Percentiles rank a stretch among this genome's conserved stretches.
Conservation (phyloP, 2,888 invertebrate species). For the Mechanitis mazaeus region DNA sequence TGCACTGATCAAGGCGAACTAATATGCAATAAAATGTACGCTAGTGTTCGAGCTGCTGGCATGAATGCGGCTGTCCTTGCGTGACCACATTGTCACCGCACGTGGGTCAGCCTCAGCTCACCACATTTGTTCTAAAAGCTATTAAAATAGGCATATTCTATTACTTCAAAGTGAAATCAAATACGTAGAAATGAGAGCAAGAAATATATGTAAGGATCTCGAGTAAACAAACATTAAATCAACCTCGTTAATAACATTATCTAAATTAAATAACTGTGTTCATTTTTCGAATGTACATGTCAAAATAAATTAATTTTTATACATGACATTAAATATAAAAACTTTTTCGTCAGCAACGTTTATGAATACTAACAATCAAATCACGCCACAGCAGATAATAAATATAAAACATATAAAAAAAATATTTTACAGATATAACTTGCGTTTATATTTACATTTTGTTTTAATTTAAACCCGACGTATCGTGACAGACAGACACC, state of each 20-base stretch:
- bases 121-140: background rate
- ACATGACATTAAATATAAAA: too few relatives aligned
- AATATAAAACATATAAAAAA: too few relatives aligned
- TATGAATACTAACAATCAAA: too few relatives aligned
- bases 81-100: slow-evolving; percentile 43
- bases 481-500: too few relatives aligned
- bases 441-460: too few relatives aligned
- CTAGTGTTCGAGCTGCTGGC: slow-evolving; percentile 27
- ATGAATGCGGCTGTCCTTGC: slow-evolving; percentile 67
- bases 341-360: too few relatives aligned
- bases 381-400: too few relatives aligned
- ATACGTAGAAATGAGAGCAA: background rate
- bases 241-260: slow-evolving; percentile 12
- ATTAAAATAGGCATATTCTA: background rate
- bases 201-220: background rate
- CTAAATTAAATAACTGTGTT: slow-evolving; percentile 15
- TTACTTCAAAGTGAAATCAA: background rate
- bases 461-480: too few relatives aligned
- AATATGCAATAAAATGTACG: slow-evolving; percentile 47
- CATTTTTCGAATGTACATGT: slow-evolving; percentile 12
- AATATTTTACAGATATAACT: too few relatives aligned
- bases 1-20: slow-evolving; percentile 29
- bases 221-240: slow-evolving; percentile 3
- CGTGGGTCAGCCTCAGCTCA: slow-evolving; percentile 34
- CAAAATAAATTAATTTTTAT: background rate